Percentiles rank a stretch among this genome's conserved stretches.
Conservation (phyloP, 2,113 vertebrate genomes). For the Pangasianodon gigas region DNA sequence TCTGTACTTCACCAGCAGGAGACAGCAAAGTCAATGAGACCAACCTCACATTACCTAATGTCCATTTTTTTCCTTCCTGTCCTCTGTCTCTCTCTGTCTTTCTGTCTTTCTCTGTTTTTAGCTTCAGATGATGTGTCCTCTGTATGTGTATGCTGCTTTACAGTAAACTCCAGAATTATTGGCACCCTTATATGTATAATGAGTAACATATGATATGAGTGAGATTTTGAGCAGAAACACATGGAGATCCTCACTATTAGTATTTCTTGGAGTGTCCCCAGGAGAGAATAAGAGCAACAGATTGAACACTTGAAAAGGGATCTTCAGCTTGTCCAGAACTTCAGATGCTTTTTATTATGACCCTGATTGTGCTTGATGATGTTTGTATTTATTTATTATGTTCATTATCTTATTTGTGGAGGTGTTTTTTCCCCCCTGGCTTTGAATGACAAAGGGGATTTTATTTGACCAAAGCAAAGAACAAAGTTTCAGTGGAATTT, state of each 20-base stretch:
- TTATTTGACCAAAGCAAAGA: background rate
- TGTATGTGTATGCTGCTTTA: slow-evolving; percentile 30
- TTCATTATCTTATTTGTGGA: background rate
- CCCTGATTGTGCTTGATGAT: background rate
- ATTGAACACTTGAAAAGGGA: background rate
- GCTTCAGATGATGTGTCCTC: background rate
- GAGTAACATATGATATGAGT: background rate
- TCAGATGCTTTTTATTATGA: background rate
- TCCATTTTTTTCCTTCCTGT: slow-evolving; percentile 19
- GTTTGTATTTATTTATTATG: background rate
- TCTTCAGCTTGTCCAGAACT: background rate
- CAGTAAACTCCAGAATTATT: background rate
- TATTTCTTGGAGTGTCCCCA: background rate
- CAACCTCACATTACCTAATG: too few species aligned
- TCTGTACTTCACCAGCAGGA: background rate
- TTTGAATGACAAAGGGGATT: background rate
- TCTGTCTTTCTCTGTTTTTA: slow-evolving; percentile 27
- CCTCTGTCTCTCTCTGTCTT: slow-evolving; percentile 37
- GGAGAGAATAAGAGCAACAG: background rate
- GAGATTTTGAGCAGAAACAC: background rate
- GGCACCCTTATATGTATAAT: background rate
- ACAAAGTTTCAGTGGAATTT: background rate
- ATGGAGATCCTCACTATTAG: background rate
- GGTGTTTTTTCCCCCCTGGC: background rate
- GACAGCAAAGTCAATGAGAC: background rate